Conservation (phyloP, 2,113 vertebrate species). For the Xiphophorus maculatus region DNA sequence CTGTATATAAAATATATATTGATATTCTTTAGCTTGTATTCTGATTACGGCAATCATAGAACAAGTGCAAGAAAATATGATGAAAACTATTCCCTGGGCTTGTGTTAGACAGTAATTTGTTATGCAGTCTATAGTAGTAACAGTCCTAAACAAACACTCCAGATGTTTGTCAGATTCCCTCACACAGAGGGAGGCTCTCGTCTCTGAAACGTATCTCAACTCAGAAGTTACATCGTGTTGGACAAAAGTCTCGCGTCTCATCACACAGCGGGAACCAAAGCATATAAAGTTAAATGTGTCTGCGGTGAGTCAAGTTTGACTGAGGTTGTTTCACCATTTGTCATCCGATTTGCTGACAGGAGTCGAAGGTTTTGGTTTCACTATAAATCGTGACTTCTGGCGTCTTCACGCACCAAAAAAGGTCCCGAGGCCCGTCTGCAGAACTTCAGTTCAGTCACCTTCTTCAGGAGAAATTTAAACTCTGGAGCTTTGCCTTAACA, state of each 20-base stretch:
- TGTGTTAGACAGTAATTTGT: slow-evolving; percentile 19
- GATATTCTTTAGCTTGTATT: background rate
- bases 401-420: slow-evolving; percentile 38
- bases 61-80: background rate
- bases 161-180: slow-evolving; percentile 20
- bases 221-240: slow-evolving; percentile 7
- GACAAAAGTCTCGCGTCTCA: background rate
- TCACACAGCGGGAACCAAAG: slow-evolving; percentile 20
- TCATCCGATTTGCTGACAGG: background rate
- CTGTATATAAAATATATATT: background rate
- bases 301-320: slow-evolving; percentile 9
- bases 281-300: background rate
- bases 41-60: background rate
- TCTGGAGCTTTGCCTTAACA: background rate
- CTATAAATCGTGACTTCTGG: background rate
- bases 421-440: slow-evolving; percentile 10
- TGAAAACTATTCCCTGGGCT: too few relatives aligned
- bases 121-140: slow-evolving; percentile 21
- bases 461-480: slow-evolving; percentile 16
- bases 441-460: slow-evolving; percentile 32
- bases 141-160: slow-evolving; percentile 43
- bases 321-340: background rate
- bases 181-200: slow-evolving; percentile 41
- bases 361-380: slow-evolving; percentile 14
- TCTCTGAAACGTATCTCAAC: slow-evolving; percentile 51